These are phyloP conservation scores for Cardiocondyla obscurior DNA, from an alignment of 1,140 invertebrate species.

Conservation along the genomic window DNA sequence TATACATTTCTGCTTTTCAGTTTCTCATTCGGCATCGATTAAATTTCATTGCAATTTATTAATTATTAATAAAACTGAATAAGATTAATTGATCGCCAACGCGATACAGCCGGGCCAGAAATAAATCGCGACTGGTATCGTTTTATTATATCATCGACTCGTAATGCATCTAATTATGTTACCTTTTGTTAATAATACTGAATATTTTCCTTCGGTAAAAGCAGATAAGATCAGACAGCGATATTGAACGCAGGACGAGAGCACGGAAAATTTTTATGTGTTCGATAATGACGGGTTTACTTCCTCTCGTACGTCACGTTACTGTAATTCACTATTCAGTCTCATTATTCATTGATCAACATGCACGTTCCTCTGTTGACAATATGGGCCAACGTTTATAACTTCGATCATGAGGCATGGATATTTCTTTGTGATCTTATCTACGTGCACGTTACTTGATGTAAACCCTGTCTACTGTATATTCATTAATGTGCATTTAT, in stretches of 20 bases:
- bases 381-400: constrained; percentile 13
- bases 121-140: no score
- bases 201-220: not conserved
- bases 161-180: constrained; percentile 6
- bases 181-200: not conserved
- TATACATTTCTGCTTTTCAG: not conserved
- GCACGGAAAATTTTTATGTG: not conserved
- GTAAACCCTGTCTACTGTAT: constrained; percentile 43
- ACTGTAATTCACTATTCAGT: constrained; percentile 17
- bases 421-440: constrained; percentile 51
- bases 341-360: constrained; percentile 48
- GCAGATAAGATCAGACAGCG: not conserved
- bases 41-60: no score
- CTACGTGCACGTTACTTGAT: constrained; percentile 62
- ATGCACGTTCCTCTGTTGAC: constrained; percentile 32
- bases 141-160: no score
- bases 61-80: no score
- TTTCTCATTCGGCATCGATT: no score
- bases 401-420: constrained; percentile 60
- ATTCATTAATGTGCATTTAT: constrained; percentile 39
- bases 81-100: not conserved
- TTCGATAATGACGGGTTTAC: constrained; percentile 6
- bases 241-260: not conserved
- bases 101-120: not conserved
- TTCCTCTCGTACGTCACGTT: constrained; percentile 20